phyloP scores from a whole-genome alignment of 2,113 vertebrate genomes.

The Gadus macrocephalus region DNA sequence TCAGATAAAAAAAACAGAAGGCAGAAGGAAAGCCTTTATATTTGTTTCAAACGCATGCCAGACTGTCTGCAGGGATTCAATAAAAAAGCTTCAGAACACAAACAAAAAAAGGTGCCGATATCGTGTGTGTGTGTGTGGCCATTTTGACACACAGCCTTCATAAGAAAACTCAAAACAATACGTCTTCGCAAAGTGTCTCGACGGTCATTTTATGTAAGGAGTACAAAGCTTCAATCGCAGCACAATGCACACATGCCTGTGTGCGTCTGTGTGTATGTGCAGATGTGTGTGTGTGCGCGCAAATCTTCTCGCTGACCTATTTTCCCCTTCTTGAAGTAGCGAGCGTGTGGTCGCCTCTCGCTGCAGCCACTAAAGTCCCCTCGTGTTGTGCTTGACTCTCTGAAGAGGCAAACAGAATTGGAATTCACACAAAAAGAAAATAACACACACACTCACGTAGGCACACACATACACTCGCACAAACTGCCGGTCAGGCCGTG shows the following conservation, averaged over 20 bases:
- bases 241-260: conserved; percentile 18
- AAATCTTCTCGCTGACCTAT: conserved; percentile 48
- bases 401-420: not conserved
- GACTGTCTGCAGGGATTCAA: no score
- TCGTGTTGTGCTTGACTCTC: conserved; percentile 12
- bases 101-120: no score
- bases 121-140: no score
- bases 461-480: conserved; percentile 5
- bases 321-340: conserved; percentile 42
- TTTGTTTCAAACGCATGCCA: no score
- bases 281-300: not conserved
- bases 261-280: not conserved
- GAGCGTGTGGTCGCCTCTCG: conserved; percentile 31
- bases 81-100: no score
- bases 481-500: not conserved
- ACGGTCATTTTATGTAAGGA: no score
- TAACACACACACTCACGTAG: not conserved
- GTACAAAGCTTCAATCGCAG: not conserved
- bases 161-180: no score
- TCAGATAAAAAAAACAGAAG: no score
- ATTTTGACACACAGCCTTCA: no score
- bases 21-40: no score
- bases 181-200: no score
- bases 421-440: not conserved
- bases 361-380: conserved; percentile 33